Base-by-base conservation (phyloP, 2,797 vertebrate genomes). In the Pseudomugil gertrudae region DNA sequence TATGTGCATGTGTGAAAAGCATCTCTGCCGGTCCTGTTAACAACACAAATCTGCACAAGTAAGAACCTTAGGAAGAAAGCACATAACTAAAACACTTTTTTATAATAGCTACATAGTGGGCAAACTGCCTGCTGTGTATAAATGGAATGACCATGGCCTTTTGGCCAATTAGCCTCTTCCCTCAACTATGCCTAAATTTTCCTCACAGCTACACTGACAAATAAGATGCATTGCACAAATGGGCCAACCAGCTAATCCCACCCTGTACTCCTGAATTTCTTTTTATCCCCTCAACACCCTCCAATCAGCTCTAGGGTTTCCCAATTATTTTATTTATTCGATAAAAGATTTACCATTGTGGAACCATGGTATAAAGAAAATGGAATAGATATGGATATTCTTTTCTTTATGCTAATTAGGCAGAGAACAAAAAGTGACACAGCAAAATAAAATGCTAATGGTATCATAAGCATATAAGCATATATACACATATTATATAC, bases 151-250 rank as follows among this genome's bases (percentile, higher is more conserved):
- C 58, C 29, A 19, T 35, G 43, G 64, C 51, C 64, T 76, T 83
- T 84, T 79, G 78, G 72, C 78, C 50, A 87, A 83, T 89, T 86
- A 86, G 71, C 66, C 67, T 67, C 23, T 51, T 83, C 45, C 40
- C 15, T 74, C 52, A 26, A 36, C 47, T 54, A 54, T n/a, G 24
- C 50, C 32, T 33, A 47, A 66, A 51, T 66, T 72, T 70, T 52
- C 57, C 58, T 79, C 55, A 57, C 60, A 70, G 63, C 63, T 66
- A 53, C 58, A 47, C 57, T 5, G 71, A 66, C 60, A 78, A 81
- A 74, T 83, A 58, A 79, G 69, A 56, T 62, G 66, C 53, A 73
- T 55, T 58, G 13, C 50, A 72, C 64, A 87, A 66, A 81, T 80
- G 56, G 87, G 75, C 54, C 7, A 17, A 73, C 50, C 56, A 66